Evolutionary conservation across 2,113 vertebrate genomes (phyloP).

Genomic region (Hippocampus zosterae): DNA sequence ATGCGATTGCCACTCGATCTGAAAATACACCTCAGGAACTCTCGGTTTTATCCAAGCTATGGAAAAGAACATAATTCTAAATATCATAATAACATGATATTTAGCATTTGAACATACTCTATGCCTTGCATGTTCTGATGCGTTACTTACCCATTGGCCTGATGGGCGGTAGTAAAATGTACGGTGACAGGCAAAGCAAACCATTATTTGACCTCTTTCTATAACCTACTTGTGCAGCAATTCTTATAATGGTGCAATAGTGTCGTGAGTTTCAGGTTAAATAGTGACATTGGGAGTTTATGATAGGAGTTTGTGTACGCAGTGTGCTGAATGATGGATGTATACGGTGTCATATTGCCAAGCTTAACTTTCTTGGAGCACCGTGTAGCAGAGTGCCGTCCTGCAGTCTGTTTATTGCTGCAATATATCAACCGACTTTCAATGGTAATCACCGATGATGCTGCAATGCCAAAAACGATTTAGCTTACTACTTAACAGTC

Average conservation of each 20-base stretch:
- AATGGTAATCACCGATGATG: slow-evolving; percentile 61
- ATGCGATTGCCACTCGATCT: background rate
- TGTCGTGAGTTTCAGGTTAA: background rate
- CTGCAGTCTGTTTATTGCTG: slow-evolving; percentile 34
- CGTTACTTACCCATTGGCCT: background rate
- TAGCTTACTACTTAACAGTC: slow-evolving; percentile 41
- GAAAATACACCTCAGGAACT: slow-evolving; percentile 3
- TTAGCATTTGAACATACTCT: background rate
- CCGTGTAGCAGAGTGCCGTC: slow-evolving; percentile 15
- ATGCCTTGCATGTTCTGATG: background rate
- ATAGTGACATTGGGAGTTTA: slow-evolving; percentile 9
- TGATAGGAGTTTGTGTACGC: slow-evolving; percentile 10
- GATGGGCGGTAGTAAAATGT: background rate
- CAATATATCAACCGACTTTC: slow-evolving; percentile 49
- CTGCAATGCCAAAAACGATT: slow-evolving; percentile 49
- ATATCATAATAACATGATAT: background rate
- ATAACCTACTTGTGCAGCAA: background rate
- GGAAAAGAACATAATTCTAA: background rate
- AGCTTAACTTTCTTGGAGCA: slow-evolving; percentile 5
- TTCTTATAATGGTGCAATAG: background rate
- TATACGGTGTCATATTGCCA: slow-evolving; percentile 13
- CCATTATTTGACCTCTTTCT: background rate
- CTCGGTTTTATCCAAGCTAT: background rate
- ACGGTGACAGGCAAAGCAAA: background rate
- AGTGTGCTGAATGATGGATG: slow-evolving; percentile 14